A percentile compares a stretch with the other conserved stretches of the same genome.
Evolutionary conservation across 2,888 invertebrate genomes (phyloP).

Genomic region (Cryptus armator): DNA sequence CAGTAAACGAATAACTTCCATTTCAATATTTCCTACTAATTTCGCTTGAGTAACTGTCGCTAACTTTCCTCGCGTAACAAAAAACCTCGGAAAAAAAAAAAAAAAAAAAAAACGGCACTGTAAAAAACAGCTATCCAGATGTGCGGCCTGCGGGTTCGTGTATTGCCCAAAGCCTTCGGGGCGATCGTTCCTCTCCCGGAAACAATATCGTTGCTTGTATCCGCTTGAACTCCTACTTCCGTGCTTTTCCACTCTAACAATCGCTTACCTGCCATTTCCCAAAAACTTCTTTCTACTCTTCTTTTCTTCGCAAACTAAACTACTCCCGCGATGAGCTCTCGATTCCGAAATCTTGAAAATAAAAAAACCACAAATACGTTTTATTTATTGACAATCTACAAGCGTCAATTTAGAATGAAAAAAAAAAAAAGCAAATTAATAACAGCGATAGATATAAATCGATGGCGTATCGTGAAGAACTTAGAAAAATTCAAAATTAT

Average conservation of each 20-base stretch:
- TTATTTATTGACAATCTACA: too few species aligned
- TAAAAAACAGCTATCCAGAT: conserved; percentile 25
- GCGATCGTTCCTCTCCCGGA: conserved; percentile 9
- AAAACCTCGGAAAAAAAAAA: conserved; percentile 31
- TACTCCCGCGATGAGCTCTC: too few species aligned
- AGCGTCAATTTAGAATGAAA: too few species aligned
- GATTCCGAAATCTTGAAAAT: too few species aligned
- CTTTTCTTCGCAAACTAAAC: too few species aligned
- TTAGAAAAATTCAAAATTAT: too few species aligned
- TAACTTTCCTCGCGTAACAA: conserved; percentile 31
- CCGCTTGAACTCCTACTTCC: conserved; percentile 15
- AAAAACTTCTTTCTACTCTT: background rate
- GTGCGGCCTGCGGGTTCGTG: background rate
- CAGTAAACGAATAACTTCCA: conserved; percentile 23
- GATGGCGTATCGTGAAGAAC: too few species aligned
- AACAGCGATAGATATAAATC: too few species aligned
- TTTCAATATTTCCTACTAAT: conserved; percentile 44
- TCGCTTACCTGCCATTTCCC: background rate
- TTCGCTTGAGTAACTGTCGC: conserved; percentile 38
- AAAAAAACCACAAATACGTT: too few species aligned
- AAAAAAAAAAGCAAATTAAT: too few species aligned
- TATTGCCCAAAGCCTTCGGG: conserved; percentile 16
- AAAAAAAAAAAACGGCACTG: conserved; percentile 41
- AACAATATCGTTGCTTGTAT: conserved; percentile 44
- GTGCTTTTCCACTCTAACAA: background rate